Base-by-base conservation (phyloP, 2,888 invertebrate genomes). In the Aphodius sticticus region DNA sequence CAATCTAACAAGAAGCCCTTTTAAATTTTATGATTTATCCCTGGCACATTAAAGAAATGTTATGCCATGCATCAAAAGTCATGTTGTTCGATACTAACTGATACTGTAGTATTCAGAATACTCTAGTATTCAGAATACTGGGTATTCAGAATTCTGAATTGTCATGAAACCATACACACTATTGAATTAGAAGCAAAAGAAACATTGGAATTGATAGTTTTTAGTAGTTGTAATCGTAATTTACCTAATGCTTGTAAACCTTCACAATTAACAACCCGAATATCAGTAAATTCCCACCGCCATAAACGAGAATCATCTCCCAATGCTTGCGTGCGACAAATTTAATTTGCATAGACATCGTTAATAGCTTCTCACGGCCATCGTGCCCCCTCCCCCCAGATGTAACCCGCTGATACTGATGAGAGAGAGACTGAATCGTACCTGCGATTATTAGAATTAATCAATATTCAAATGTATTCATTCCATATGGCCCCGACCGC, bases 361-460 rank as follows among this genome's bases (percentile, higher is more conserved):
- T 36, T 74, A 74, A 37, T n/a, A 74, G 37, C n/a, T 74, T 74
- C 74, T 74, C 74, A 74, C 74, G 74, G 37, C 74, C n/a, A 74
- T 71, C 71, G 12, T 26, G 16, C 74, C 37, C 35, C 35, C 26
- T 53, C 26, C 26, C 26, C 26, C 26, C 26, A 26, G 26, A 26
- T 26, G 26, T 26, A 26, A 26, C 26, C 26, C 26, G 26, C 26
- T 26, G 26, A 26, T 26, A 26, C 26, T 26, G 26, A 26, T 26
- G 26, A 26, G 26, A 26, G 26, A 26, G 26, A 53, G 53, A 53
- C 9, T 1, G 26, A 26, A 26, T 26, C 12, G 35, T 74, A 74
- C 74, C 36, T 74, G 74, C 26, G 35, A 74, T 74, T 74, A 74
- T 74, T 74, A 36, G 37, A 71, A 74, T 35, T 74, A 12, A 74